Base-by-base conservation (phyloP, 2,888 invertebrate genomes). In the Brachylomia viminalis region DNA sequence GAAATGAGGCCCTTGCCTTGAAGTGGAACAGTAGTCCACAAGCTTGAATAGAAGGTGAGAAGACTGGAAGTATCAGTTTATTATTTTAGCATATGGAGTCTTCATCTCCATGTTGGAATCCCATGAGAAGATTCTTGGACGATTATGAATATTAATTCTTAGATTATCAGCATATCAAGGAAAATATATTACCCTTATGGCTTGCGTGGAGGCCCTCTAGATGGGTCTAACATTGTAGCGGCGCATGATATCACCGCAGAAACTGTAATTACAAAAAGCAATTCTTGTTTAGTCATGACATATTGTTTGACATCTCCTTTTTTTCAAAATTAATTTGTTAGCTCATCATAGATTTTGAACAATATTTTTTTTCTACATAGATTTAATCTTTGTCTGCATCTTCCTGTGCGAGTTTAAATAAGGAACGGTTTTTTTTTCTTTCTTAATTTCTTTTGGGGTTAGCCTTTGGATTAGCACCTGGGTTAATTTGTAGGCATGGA, bases 241-340 rank as follows among this genome's bases (percentile, higher is more conserved):
- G 90, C 72, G 80, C 92, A 95, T 82, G 94, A 92, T n/a, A 92
- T 72, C 6, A 91, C 71, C 42, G 94, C 93, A 72, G 94, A 94
- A 77, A 91, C 75, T 33, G 92, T 91, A 20, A 95, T 81, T 58
- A 94, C 76, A 49, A 92, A 89, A 47, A 93, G 17, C 10, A 94
- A 74, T 78, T 94, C 90, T 7, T 93, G 92, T 81, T 90, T 92
- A 67, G 80, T 92, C 95, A 95, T 95, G 73, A 84, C 92, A 94
- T 92, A 82, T 86, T 90, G 74, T 70, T 74, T 58, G 47, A 42
- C 54, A 59, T 49, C 23, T 38, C 10, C 13, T 52, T 64, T 77
- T 69, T 64, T 69, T 62, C 56, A 7, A 47, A 56, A 27, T 49
- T 23, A n/a, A 30, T 58, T 15, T 75, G 64, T 8, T 30, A 15